These are phyloP conservation scores for Coryphaenoides rupestris DNA, from an alignment of 2,113 vertebrate species.

Conservation along the genomic window DNA sequence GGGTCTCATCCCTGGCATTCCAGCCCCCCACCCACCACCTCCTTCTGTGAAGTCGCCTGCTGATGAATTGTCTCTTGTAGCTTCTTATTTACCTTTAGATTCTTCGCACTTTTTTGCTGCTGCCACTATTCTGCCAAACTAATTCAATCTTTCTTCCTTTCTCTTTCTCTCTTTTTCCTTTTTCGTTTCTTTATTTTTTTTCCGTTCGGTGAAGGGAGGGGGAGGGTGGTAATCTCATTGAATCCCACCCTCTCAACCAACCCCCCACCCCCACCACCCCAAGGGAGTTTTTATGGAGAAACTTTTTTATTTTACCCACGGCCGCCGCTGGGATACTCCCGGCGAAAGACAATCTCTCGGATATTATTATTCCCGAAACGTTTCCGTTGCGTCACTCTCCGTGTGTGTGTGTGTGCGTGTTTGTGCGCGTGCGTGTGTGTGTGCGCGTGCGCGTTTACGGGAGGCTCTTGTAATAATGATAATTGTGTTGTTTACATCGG, in stretches of 20 bases:
- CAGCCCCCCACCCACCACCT: conserved; percentile 57
- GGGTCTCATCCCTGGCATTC: conserved; percentile 70
- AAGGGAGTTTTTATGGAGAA: too few relatives aligned
- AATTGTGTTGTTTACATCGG: conserved; percentile 50
- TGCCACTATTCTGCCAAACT: conserved; percentile 62
- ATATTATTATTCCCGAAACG: too few relatives aligned
- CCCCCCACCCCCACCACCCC: too few relatives aligned
- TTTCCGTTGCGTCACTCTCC: too few relatives aligned
- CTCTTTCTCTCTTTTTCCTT: background rate
- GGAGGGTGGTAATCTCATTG: conserved; percentile 12
- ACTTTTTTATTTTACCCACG: too few relatives aligned
- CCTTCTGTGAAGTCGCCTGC: conserved; percentile 69
- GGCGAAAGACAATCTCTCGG: too few relatives aligned
- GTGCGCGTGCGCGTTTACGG: background rate
- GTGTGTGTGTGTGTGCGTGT: too few relatives aligned
- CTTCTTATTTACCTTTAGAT: conserved; percentile 77
- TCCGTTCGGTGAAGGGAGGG: conserved; percentile 5
- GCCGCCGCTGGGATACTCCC: too few relatives aligned
- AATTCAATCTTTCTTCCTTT: background rate
- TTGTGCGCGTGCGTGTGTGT: conserved; percentile 16
- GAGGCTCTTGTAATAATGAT: conserved; percentile 29
- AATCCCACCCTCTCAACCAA: too few relatives aligned
- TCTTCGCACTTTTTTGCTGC: conserved; percentile 67
- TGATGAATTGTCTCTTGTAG: conserved; percentile 76
- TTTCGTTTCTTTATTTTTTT: background rate